These are phyloP conservation scores for Yponomeuta cagnagella DNA, from an alignment of 2,888 invertebrate genomes.

Conservation along the genomic window DNA sequence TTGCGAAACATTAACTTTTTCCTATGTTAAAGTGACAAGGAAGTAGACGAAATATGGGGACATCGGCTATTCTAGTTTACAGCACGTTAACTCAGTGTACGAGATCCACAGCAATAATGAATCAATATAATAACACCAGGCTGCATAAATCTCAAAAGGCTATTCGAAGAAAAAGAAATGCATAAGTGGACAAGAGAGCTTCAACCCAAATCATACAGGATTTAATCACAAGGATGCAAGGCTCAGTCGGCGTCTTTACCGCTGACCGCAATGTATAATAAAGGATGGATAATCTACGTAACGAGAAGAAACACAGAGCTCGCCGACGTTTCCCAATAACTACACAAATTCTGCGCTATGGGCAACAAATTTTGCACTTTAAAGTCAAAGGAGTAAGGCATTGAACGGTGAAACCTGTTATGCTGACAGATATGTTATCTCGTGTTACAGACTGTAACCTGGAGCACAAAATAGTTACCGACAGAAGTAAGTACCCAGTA, in stretches of 20 bases:
- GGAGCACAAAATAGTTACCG: not conserved
- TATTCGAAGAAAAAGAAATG: too few relatives aligned
- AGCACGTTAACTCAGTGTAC: too few relatives aligned
- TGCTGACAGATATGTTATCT: not conserved
- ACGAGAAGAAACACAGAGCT: conserved; percentile 41
- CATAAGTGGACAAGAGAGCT: too few relatives aligned
- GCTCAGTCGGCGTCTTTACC: not conserved
- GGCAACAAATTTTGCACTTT: not conserved
- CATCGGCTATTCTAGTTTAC: too few relatives aligned
- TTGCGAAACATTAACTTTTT: not conserved
- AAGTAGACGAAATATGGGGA: too few relatives aligned
- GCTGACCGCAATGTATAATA: conserved; percentile 10
- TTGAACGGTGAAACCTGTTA: not conserved
- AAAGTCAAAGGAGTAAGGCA: not conserved
- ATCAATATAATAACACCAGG: too few relatives aligned
- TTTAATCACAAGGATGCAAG: conserved; percentile 7
- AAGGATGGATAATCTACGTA: conserved; percentile 34
- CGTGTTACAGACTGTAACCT: not conserved
- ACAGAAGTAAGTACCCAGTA: not conserved
- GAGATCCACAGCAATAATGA: too few relatives aligned
- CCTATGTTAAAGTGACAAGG: not conserved
- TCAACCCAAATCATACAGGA: too few relatives aligned
- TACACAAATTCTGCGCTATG: not conserved
- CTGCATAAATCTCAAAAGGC: too few relatives aligned
- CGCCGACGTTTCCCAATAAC: conserved; percentile 17